Percentiles rank a stretch among this genome's conserved stretches.
These are phyloP conservation scores for Lanius collurio DNA, from an alignment of 2,113 vertebrate species.

Conservation along the genomic window DNA sequence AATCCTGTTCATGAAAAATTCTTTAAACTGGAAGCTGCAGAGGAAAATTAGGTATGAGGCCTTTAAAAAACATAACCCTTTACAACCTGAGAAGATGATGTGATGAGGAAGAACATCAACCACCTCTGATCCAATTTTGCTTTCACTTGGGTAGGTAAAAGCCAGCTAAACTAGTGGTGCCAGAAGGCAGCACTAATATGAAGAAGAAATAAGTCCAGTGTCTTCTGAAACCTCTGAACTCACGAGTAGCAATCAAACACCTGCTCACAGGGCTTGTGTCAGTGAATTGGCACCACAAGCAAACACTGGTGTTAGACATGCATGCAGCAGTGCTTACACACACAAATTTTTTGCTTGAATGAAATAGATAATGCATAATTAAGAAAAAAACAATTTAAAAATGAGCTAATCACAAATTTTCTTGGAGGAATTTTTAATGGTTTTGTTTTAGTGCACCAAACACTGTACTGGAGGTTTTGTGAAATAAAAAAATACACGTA, in stretches of 20 bases:
- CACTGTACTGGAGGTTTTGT: background rate
- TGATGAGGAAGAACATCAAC: background rate
- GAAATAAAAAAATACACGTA: background rate
- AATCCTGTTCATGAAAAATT: background rate
- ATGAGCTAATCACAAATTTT: background rate
- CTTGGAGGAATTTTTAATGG: background rate
- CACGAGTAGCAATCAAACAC: fast-evolving
- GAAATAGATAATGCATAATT: background rate
- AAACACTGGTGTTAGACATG: fast-evolving
- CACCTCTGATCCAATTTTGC: background rate
- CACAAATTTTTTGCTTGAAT: background rate
- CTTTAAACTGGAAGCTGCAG: background rate
- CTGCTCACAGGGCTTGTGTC: background rate
- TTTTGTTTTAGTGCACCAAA: background rate
- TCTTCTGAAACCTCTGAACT: background rate
- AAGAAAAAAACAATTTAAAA: background rate
- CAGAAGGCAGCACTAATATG: background rate
- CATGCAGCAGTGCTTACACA: background rate
- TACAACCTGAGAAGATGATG: background rate
- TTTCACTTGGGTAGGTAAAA: background rate
- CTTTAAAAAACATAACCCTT: background rate
- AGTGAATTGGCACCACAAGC: background rate
- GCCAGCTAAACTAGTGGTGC: background rate
- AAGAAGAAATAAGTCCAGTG: background rate
- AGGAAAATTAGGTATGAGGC: background rate